Evolutionary conservation across 2,797 vertebrate genomes (phyloP), one percentile per base, ranked within the genome.

Genomic region (Peromyscus melanophrys): DNA sequence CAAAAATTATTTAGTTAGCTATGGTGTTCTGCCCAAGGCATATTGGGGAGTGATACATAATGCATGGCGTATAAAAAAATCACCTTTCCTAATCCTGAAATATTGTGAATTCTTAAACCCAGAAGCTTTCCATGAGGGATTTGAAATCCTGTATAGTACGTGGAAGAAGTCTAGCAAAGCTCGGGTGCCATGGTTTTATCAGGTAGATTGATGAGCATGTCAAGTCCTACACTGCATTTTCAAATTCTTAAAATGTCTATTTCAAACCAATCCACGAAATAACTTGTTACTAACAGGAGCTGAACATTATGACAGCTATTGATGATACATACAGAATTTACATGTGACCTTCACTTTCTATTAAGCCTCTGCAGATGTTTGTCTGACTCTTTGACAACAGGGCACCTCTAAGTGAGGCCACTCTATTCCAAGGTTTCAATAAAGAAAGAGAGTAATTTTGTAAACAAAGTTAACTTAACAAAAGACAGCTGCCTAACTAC

Each of bases 1-100:
- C 1, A 96, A 10, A 95, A 78, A 91, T 89, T 82, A 85, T 93
- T 89, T 83, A 84, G 85, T 95, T 96, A 12, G 59, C 95, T 77
- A 57, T 6, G 1, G 4, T 13, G 13, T 43, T 87, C 52, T 88
- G 40, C 34, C 76, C 69, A 84, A 59, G 16, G 27, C 4, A 82
- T 12, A n/a, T 92, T n/a, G 75, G 4, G 19, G 37, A 12, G 0
- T 88, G 40, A 93, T 34, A 57, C 1, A 78, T 59, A 90, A 94
- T 95, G 77, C 63, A 31, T 25, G 81, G 37, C 3, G 29, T 65
- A 95, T 31, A 10, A 16, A 95, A 85, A 95, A 92, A 29, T 84
- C 1, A 88, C 55, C 43, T 69, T 80, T 94, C 6, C 63, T 67
- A 94, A 67, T 73, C 77, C 37, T 81, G 80, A 89, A 92, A 86